phyloP scores from a whole-genome alignment of 2,888 invertebrate species.

The Halictus ligatus region DNA sequence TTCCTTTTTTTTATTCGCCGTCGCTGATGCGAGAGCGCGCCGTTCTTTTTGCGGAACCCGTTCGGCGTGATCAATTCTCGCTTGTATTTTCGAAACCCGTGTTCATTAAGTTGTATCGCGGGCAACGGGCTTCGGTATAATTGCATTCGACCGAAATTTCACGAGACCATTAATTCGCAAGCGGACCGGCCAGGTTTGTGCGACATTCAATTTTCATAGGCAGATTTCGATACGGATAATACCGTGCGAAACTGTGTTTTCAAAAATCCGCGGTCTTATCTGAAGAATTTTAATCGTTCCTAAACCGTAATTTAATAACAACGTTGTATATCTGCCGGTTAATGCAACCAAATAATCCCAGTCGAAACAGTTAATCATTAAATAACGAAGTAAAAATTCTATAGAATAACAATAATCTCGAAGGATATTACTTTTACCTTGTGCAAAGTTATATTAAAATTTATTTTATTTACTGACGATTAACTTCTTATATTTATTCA shows the following conservation, averaged over 20 bases:
- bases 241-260: background rate
- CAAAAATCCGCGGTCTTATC: background rate
- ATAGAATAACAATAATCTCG: too few species aligned
- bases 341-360: too few species aligned
- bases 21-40: background rate
- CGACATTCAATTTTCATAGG: background rate
- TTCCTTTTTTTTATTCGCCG: background rate
- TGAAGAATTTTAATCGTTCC: background rate
- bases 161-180: background rate
- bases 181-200: background rate
- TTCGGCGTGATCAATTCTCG: background rate
- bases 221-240: background rate
- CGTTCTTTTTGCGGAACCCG: background rate
- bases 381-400: too few species aligned
- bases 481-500: too few species aligned
- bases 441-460: too few species aligned
- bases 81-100: background rate
- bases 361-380: too few species aligned
- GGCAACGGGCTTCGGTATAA: background rate
- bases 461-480: too few species aligned
- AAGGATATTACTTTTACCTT: too few species aligned
- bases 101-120: constrained; percentile 1
- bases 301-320: background rate
- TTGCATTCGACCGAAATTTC: background rate
- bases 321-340: too few species aligned